Conservation (phyloP, 2,888 invertebrate species). For the Nycteola revayana region DNA sequence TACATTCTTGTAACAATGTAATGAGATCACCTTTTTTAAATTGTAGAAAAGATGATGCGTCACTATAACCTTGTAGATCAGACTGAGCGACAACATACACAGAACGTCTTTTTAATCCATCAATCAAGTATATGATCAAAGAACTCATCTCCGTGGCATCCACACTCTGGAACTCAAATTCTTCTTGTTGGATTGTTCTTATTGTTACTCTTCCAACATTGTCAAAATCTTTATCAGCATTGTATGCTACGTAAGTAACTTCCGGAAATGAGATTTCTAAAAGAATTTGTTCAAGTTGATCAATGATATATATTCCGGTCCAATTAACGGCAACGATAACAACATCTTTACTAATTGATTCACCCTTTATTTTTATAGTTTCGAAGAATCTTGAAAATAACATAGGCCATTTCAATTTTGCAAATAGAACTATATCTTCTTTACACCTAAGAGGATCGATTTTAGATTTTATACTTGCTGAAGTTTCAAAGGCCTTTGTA, state of each 20-base stretch:
- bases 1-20: constrained; percentile 87
- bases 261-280: constrained; percentile 94
- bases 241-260: constrained; percentile 88
- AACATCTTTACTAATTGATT: constrained; percentile 85
- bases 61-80: constrained; percentile 80
- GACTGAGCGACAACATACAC: constrained; percentile 90
- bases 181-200: constrained; percentile 92
- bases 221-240: constrained; percentile 70
- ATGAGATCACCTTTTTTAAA: constrained; percentile 91
- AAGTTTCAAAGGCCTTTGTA: constrained; percentile 86
- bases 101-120: constrained; percentile 93
- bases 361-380: constrained; percentile 89
- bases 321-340: constrained; percentile 97
- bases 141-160: constrained; percentile 93
- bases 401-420: constrained; percentile 96
- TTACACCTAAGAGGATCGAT: constrained; percentile 87
- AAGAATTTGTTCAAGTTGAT: constrained; percentile 94
- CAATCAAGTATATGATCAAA: constrained; percentile 91
- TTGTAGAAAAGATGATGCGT: constrained; percentile 80
- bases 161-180: constrained; percentile 94
- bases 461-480: constrained; percentile 86
- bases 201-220: constrained; percentile 87
- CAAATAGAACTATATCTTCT: constrained; percentile 95
- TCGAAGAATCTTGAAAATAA: constrained; percentile 97
- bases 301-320: constrained; percentile 95